These are phyloP conservation scores for Clarias batrachus DNA, from an alignment of 2,113 vertebrate genomes.

Conservation along the genomic window DNA sequence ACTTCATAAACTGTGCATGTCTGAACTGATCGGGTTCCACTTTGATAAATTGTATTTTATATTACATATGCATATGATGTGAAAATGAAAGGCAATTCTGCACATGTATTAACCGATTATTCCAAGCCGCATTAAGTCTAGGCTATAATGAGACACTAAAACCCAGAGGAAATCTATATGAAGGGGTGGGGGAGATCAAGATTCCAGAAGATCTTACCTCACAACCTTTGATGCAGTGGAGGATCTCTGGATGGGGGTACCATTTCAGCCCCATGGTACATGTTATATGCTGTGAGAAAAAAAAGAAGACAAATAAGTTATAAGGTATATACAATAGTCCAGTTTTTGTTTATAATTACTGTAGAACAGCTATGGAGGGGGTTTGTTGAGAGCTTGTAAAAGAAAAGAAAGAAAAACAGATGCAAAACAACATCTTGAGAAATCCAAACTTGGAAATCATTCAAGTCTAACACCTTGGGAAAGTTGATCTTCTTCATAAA, in stretches of 20 bases:
- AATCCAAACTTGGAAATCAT: neutral
- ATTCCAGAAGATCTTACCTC: slow-evolving; percentile 78
- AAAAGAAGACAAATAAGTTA: neutral
- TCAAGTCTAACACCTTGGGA: slow-evolving; percentile 33
- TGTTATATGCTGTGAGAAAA: slow-evolving; percentile 80
- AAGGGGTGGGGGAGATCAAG: neutral
- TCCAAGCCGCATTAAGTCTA: neutral
- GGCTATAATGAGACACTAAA: neutral
- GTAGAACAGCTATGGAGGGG: neutral
- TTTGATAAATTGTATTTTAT: neutral
- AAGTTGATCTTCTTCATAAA: slow-evolving; percentile 28
- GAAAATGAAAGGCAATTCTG: neutral
- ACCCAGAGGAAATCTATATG: neutral
- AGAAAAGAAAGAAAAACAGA: neutral
- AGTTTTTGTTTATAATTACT: neutral
- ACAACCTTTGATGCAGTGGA: slow-evolving; percentile 95
- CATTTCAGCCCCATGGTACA: slow-evolving; percentile 93
- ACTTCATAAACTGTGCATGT: neutral
- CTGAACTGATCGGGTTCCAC: neutral
- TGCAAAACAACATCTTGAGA: neutral
- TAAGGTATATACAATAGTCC: neutral
- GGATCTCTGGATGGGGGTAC: slow-evolving; percentile 88
- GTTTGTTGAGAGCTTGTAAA: neutral
- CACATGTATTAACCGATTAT: neutral
- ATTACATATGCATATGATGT: neutral